Conservation (phyloP, 2,888 invertebrate genomes). For the Odontocerum albicorne region DNA sequence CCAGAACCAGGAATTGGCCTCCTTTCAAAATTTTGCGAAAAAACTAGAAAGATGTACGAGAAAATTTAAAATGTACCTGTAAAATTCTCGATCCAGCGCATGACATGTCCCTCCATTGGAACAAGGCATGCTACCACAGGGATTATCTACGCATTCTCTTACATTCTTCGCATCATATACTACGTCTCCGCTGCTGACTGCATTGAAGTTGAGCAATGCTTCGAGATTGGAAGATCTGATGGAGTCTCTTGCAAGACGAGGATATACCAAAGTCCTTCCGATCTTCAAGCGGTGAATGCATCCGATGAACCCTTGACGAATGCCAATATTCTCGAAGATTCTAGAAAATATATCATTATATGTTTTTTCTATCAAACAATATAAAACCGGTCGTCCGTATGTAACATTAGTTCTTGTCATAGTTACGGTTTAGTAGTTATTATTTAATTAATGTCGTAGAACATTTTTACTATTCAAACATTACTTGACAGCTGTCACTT, state of each 20-base stretch:
- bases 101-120: conserved; percentile 64
- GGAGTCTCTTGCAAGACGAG: conserved; percentile 58
- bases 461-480: too few relatives aligned
- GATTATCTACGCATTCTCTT: conserved; percentile 75
- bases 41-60: too few relatives aligned
- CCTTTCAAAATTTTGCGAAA: too few relatives aligned
- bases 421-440: too few relatives aligned
- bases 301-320: conserved; percentile 77
- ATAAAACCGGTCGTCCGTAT: too few relatives aligned
- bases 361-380: too few relatives aligned
- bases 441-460: too few relatives aligned
- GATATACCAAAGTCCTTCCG: conserved; percentile 71
- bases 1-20: too few relatives aligned
- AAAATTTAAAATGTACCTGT: too few relatives aligned
- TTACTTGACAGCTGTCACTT: too few relatives aligned
- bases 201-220: conserved; percentile 31
- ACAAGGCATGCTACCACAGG: conserved; percentile 80
- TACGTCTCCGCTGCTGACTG: conserved; percentile 49
- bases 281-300: conserved; percentile 82
- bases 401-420: too few relatives aligned
- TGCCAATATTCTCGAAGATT: conserved; percentile 81
- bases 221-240: conserved; percentile 64
- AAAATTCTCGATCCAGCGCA: conserved; percentile 43
- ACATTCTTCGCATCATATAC: conserved; percentile 66
- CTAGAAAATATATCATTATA: too few relatives aligned